Evolutionary conservation across 2,113 vertebrate species (phyloP).

Genomic region (Semnornis frantzii): DNA sequence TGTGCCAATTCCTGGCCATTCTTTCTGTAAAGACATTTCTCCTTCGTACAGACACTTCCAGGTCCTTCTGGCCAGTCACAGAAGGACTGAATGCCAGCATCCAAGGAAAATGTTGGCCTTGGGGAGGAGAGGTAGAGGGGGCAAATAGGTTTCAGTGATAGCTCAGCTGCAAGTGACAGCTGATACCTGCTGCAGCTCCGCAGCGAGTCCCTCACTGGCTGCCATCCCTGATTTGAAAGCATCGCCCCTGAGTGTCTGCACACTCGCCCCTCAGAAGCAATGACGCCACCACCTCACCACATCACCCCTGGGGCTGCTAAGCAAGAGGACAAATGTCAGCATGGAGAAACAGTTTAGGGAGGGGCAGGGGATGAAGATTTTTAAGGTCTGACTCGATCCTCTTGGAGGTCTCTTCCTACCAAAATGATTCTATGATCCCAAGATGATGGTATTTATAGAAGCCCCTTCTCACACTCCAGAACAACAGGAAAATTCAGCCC

Average conservation of each 20-base stretch:
- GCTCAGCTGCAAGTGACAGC: neutral
- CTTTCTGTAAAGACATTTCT: too few species aligned
- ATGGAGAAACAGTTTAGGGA: neutral
- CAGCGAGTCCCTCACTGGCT: neutral
- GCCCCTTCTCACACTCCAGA: neutral
- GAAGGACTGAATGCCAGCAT: neutral
- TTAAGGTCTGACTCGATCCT: too few species aligned
- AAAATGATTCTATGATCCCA: too few species aligned
- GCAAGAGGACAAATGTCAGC: neutral
- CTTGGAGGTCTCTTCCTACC: too few species aligned
- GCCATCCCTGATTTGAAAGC: neutral
- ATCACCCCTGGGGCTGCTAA: neutral
- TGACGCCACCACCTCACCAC: neutral
- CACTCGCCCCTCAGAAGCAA: neutral
- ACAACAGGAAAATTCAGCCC: neutral
- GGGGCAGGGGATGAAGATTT: neutral
- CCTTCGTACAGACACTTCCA: neutral
- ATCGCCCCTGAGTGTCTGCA: neutral
- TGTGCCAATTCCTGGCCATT: too few species aligned
- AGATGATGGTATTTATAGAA: neutral
- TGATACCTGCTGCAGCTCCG: neutral
- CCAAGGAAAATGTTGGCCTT: neutral
- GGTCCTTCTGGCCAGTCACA: neutral
- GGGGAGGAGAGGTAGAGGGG: neutral
- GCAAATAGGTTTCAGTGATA: neutral